phyloP scores from a whole-genome alignment of 2,113 vertebrate genomes.

The Pseudorhombus dupliciocellatus region DNA sequence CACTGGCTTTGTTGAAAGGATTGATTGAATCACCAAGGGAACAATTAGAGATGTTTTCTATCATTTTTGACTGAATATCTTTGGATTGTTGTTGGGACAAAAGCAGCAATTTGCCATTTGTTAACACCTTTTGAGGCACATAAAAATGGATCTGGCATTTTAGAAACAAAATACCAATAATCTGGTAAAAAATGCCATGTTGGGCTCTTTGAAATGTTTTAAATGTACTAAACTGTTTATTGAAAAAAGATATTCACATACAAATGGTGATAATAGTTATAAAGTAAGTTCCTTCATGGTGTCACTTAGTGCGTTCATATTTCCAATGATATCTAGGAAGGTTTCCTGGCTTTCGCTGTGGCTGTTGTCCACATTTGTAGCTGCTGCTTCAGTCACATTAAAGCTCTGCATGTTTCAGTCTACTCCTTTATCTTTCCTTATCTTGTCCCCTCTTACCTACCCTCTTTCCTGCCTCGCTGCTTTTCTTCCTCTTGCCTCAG shows the following conservation, averaged over 20 bases:
- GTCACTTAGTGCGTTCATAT: not conserved
- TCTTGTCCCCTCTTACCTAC: slow-evolving; percentile 1
- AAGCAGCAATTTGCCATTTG: not conserved
- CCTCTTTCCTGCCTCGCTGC: not conserved
- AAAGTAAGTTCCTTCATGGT: too few species aligned
- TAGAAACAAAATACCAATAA: not conserved
- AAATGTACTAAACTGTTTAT: not conserved
- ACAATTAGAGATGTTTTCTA: not conserved
- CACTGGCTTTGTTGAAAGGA: not conserved
- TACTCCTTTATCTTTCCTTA: not conserved
- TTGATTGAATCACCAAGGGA: not conserved
- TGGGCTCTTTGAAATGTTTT: not conserved
- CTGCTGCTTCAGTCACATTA: not conserved
- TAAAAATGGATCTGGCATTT: not conserved
- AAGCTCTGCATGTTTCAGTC: not conserved
- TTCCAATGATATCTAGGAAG: not conserved
- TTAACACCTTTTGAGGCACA: not conserved
- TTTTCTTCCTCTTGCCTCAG: slow-evolving; percentile 38
- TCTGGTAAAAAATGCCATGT: not conserved
- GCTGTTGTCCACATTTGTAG: not conserved
- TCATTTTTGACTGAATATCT: not conserved
- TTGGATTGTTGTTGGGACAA: not conserved
- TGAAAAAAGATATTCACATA: not conserved
- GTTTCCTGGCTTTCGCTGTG: not conserved
- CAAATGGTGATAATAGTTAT: too few species aligned